These are phyloP conservation scores for Cryptocephalus moraei DNA, from an alignment of 2,888 invertebrate species.

Conservation along the genomic window DNA sequence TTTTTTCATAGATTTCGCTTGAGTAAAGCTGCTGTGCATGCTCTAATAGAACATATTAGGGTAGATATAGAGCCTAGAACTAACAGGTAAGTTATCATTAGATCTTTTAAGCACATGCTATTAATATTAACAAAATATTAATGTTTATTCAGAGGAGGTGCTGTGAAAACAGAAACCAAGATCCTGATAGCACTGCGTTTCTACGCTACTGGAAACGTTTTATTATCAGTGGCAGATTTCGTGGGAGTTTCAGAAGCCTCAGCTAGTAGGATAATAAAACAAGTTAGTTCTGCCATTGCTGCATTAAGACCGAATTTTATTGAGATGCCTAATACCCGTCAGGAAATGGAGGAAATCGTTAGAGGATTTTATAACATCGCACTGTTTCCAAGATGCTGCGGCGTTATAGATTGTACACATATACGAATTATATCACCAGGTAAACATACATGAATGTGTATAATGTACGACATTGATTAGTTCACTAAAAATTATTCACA, in stretches of 20 bases:
- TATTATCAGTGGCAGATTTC: slow-evolving; percentile 3
- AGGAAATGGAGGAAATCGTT: not conserved
- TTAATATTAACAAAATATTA: too few relatives aligned
- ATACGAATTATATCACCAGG: not conserved
- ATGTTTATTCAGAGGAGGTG: not conserved
- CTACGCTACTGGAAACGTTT: slow-evolving; percentile 1
- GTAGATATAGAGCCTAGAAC: too few relatives aligned
- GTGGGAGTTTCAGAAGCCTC: slow-evolving; percentile 1
- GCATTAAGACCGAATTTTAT: not conserved
- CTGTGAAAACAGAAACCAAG: not conserved
- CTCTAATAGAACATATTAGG: too few relatives aligned
- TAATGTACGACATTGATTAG: too few relatives aligned
- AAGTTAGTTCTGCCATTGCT: slow-evolving; percentile 3
- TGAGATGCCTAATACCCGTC: too few relatives aligned
- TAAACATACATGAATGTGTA: too few relatives aligned
- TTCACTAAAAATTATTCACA: too few relatives aligned
- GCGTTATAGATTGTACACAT: not conserved
- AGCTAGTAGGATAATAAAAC: slow-evolving; percentile 1
- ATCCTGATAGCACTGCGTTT: slow-evolving; percentile 1
- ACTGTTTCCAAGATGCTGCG: not conserved
- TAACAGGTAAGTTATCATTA: too few relatives aligned
- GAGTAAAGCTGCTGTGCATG: too few relatives aligned
- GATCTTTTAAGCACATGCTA: too few relatives aligned
- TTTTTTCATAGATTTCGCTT: too few relatives aligned
- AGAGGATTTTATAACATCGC: not conserved